A percentile compares a stretch with the other conserved stretches of the same genome.
Evolutionary conservation across 2,797 vertebrate species (phyloP).

Genomic region (Falco biarmicus): DNA sequence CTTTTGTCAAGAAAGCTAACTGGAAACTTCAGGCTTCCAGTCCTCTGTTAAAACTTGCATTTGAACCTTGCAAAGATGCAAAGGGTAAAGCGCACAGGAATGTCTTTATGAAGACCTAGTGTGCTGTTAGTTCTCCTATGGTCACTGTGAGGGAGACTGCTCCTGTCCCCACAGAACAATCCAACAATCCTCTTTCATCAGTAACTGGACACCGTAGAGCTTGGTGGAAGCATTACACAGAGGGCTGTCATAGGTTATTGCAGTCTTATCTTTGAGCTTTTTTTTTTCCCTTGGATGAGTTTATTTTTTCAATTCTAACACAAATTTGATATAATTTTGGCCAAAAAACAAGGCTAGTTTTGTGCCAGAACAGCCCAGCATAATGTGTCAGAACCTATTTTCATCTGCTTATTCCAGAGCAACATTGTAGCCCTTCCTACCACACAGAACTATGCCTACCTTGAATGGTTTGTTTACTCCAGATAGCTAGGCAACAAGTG

Average conservation of each 20-base stretch:
- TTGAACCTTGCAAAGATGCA: neutral
- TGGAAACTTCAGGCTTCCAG: neutral
- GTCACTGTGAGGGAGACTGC: neutral
- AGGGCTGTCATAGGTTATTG: neutral
- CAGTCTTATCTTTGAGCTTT: neutral
- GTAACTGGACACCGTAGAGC: neutral
- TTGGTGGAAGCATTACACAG: neutral
- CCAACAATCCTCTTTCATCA: neutral
- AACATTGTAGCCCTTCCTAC: neutral
- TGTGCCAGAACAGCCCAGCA: neutral
- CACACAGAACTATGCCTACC: conserved; percentile 1
- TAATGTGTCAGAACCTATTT: conserved; percentile 50
- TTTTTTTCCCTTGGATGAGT: neutral
- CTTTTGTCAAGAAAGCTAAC: neutral
- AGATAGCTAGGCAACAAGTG: conserved; percentile 45
- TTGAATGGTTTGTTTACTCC: neutral
- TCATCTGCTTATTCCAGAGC: conserved; percentile 31
- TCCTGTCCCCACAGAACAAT: neutral
- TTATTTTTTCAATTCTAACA: neutral
- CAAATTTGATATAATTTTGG: neutral
- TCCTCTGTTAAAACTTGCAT: neutral
- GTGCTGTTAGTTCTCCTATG: neutral
- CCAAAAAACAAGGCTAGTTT: neutral
- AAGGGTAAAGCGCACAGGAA: neutral
- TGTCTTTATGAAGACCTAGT: neutral